Conservation (phyloP, 1,140 invertebrate genomes). For the Drosophila novamexicana region DNA sequence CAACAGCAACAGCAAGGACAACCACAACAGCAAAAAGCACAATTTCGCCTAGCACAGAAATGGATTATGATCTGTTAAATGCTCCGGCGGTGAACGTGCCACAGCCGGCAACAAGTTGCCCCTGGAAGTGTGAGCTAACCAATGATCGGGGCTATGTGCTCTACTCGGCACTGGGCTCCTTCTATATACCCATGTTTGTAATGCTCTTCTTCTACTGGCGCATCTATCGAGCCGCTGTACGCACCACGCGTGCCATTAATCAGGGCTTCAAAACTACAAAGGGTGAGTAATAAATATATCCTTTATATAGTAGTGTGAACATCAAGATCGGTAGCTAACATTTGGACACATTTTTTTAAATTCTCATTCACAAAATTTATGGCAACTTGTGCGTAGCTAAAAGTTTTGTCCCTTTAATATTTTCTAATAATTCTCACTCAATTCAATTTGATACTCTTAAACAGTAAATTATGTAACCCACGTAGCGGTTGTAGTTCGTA, state of each 20-base stretch:
- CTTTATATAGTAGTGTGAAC: slow-evolving; percentile 10
- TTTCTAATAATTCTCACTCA: slow-evolving; percentile 57
- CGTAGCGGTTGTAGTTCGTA: slow-evolving; percentile 69
- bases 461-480: slow-evolving; percentile 66
- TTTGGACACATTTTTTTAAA: slow-evolving; percentile 63
- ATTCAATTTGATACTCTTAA: slow-evolving; percentile 30
- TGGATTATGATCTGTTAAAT: slow-evolving; percentile 53
- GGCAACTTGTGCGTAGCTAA: slow-evolving; percentile 79
- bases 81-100: slow-evolving; percentile 43
- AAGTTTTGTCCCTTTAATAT: slow-evolving; percentile 58
- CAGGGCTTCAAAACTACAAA: slow-evolving; percentile 97
- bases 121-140: slow-evolving; percentile 95
- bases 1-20: slow-evolving; percentile 19
- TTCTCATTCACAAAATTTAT: slow-evolving; percentile 52
- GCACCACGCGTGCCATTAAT: slow-evolving; percentile 88
- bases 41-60: slow-evolving; percentile 34
- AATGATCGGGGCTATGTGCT: slow-evolving; percentile 95
- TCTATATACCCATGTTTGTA: slow-evolving; percentile 96
- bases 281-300: slow-evolving; percentile 84
- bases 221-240: slow-evolving; percentile 93
- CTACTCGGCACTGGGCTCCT: slow-evolving; percentile 95
- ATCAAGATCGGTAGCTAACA: slow-evolving; percentile 28
- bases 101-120: slow-evolving; percentile 86
- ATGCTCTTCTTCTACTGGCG: slow-evolving; percentile 96
- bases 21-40: slow-evolving; percentile 35